Conservation (phyloP, 2,888 invertebrate genomes). For the Mesorhabditis spiculigera region DNA sequence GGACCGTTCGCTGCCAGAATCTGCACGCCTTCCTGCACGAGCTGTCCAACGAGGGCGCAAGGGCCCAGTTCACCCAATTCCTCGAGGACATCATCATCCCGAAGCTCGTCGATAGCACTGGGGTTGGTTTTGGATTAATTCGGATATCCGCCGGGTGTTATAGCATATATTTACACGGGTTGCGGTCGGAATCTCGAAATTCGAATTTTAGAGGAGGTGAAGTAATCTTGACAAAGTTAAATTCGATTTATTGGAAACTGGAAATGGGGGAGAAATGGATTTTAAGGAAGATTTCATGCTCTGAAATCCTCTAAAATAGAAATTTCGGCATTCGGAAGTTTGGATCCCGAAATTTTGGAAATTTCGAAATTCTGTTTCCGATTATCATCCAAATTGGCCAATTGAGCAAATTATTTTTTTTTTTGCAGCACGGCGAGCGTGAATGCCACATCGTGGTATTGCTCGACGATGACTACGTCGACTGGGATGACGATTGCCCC, state of each 20-base stretch:
- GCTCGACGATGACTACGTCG: conserved; percentile 87
- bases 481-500: conserved; percentile 98
- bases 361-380: too few relatives aligned
- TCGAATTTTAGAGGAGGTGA: too few relatives aligned
- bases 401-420: conserved; percentile 5
- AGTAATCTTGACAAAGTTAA: too few relatives aligned
- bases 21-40: conserved; percentile 85
- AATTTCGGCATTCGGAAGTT: too few relatives aligned
- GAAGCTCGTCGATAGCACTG: conserved; percentile 78
- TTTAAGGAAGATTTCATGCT: too few relatives aligned
- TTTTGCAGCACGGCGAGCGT: conserved; percentile 78
- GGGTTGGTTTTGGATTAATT: conserved; percentile 55
- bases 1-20: conserved; percentile 69
- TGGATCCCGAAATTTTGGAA: too few relatives aligned
- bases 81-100: conserved; percentile 91
- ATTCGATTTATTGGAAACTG: too few relatives aligned
- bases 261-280: too few relatives aligned
- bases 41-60: conserved; percentile 96
- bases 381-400: too few relatives aligned
- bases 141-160: background rate
- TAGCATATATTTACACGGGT: background rate
- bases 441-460: conserved; percentile 96
- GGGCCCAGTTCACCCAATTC: conserved; percentile 91
- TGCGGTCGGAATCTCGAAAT: background rate
- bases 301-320: too few relatives aligned